Conservation (phyloP, 2,888 invertebrate species). For the Tuberolachnus salignus region DNA sequence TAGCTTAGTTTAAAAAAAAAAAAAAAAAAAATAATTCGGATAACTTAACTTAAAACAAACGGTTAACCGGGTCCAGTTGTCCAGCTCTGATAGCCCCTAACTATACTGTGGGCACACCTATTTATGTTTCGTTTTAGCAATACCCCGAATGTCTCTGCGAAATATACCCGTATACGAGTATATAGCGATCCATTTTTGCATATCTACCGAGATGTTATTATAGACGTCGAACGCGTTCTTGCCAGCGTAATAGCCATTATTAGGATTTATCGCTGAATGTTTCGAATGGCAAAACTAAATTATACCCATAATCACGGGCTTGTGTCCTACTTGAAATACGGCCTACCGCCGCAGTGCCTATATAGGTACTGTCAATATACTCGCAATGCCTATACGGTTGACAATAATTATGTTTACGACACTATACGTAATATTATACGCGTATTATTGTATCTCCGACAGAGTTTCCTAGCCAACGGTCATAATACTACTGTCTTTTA, state of each 20-base stretch:
- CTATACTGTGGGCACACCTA: too few species aligned
- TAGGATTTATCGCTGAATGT: background rate
- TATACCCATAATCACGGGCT: background rate
- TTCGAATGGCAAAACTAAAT: background rate
- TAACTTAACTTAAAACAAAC: too few species aligned
- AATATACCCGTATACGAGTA: too few species aligned
- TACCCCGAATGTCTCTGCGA: too few species aligned
- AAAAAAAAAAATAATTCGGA: too few species aligned
- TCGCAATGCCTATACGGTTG: background rate
- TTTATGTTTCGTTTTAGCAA: too few species aligned
- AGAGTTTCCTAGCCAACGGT: background rate
- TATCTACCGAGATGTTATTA: too few species aligned
- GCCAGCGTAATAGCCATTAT: background rate
- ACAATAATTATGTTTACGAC: slow-evolving; percentile 1
- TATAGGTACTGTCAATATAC: background rate
- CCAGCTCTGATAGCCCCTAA: too few species aligned
- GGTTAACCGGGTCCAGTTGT: too few species aligned
- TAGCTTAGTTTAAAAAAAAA: too few species aligned
- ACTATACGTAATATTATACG: background rate
- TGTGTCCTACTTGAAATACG: background rate
- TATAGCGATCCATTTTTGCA: too few species aligned
- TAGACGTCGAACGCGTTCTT: background rate
- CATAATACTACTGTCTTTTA: background rate
- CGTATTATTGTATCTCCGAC: background rate
- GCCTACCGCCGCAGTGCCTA: background rate